Evolutionary conservation across 2,888 invertebrate genomes (phyloP).

Genomic region (Pachycephus smyrnensis): DNA sequence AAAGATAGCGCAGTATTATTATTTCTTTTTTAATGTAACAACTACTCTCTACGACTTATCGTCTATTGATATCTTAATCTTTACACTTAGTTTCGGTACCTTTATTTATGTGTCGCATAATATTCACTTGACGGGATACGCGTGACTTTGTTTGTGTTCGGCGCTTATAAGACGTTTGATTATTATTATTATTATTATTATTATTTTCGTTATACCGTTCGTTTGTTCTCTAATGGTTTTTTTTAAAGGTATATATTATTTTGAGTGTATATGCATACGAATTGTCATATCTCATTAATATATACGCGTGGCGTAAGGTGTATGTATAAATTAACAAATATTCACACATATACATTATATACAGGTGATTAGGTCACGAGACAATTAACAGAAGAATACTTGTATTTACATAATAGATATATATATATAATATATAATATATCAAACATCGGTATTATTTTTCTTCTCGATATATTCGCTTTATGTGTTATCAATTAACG

Average conservation of each 20-base stretch:
- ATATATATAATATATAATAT: neutral
- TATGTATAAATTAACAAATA: constrained; percentile 42
- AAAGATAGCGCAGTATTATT: neutral
- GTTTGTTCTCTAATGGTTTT: neutral
- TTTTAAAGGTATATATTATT: neutral
- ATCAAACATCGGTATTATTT: neutral
- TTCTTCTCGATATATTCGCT: neutral
- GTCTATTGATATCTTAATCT: constrained; percentile 11
- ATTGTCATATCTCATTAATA: neutral
- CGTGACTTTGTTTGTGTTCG: neutral
- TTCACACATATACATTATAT: constrained; percentile 61
- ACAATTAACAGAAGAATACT: constrained; percentile 9
- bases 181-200: neutral
- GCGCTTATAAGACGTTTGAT: neutral
- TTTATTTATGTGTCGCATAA: neutral
- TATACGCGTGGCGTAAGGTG: neutral
- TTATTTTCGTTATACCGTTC: neutral
- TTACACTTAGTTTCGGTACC: constrained; percentile 20
- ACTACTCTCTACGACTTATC: constrained; percentile 11
- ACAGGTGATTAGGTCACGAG: constrained; percentile 42
- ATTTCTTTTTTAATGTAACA: neutral
- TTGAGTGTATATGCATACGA: neutral
- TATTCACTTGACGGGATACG: neutral
- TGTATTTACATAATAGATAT: neutral
- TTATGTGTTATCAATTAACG: neutral